Conservation (phyloP, 2,113 vertebrate genomes). For the Ammodytes dubius region DNA sequence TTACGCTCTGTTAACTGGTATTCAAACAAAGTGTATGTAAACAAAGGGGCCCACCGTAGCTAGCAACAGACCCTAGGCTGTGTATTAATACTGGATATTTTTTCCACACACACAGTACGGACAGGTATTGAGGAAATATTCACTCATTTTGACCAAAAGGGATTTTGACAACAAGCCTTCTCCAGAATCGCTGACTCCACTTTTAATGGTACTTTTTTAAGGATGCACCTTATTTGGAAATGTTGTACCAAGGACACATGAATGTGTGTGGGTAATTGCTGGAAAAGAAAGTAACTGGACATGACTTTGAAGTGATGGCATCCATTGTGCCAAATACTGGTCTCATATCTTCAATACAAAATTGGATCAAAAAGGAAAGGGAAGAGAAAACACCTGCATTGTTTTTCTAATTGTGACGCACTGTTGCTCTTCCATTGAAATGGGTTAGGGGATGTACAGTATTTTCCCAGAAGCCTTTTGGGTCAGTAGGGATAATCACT, state of each 20-base stretch:
- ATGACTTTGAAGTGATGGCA: background rate
- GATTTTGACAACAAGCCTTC: background rate
- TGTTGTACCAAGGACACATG: background rate
- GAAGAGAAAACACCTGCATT: background rate
- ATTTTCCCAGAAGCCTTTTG: conserved; percentile 27
- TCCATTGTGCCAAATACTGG: background rate
- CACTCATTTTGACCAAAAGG: background rate
- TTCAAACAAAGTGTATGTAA: too few relatives aligned
- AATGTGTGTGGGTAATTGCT: background rate
- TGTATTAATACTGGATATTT: too few relatives aligned
- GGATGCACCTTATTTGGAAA: background rate
- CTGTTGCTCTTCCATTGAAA: background rate
- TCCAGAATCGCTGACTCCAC: background rate
- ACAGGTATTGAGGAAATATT: too few relatives aligned
- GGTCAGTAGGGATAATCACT: conserved; percentile 28
- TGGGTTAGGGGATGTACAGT: background rate
- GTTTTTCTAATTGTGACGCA: background rate
- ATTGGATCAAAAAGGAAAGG: background rate
- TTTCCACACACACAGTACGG: too few relatives aligned
- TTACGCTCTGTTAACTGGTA: too few relatives aligned
- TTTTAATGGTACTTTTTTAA: background rate
- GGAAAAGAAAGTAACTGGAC: background rate
- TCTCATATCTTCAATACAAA: background rate
- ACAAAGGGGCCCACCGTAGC: too few relatives aligned
- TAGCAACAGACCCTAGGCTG: too few relatives aligned